phyloP scores from a whole-genome alignment of 2,113 vertebrate species.

The Mastomys coucha region DNA sequence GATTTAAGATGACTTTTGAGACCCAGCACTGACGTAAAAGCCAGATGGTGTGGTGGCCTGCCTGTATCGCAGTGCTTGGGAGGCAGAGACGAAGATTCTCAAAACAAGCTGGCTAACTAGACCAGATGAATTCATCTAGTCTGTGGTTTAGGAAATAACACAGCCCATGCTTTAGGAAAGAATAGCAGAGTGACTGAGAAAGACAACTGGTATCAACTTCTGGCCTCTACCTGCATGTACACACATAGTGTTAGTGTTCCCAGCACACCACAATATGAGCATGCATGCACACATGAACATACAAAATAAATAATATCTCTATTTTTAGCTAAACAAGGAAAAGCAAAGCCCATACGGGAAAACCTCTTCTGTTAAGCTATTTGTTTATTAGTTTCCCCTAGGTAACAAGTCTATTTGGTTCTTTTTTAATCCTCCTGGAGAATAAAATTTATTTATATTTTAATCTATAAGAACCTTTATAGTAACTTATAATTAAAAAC shows the following conservation, averaged over 20 bases:
- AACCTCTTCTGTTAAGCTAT: conserved; percentile 7
- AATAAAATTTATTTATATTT: conserved; percentile 12
- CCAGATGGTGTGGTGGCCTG: not conserved
- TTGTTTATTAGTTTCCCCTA: not conserved
- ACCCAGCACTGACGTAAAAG: not conserved
- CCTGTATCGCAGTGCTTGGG: too few relatives aligned
- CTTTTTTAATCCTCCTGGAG: not conserved
- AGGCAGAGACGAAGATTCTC: not conserved
- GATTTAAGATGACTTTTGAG: not conserved
- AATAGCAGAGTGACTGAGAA: not conserved
- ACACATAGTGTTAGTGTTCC: too few relatives aligned
- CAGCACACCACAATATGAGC: not conserved
- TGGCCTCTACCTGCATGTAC: not conserved
- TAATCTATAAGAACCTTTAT: not conserved
- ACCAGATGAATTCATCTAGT: not conserved
- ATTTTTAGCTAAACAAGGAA: conserved; percentile 44
- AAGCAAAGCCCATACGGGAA: not conserved
- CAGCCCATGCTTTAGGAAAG: not conserved
- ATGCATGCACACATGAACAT: too few relatives aligned
- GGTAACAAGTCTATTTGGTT: not conserved
- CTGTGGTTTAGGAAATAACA: too few relatives aligned
- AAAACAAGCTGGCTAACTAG: not conserved
- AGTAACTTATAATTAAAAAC: not conserved
- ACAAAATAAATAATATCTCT: conserved; percentile 38
- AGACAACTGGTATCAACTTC: not conserved